These are phyloP conservation scores for Ptilonorhynchus violaceus DNA, from an alignment of 2,113 vertebrate species.

Conservation along the genomic window DNA sequence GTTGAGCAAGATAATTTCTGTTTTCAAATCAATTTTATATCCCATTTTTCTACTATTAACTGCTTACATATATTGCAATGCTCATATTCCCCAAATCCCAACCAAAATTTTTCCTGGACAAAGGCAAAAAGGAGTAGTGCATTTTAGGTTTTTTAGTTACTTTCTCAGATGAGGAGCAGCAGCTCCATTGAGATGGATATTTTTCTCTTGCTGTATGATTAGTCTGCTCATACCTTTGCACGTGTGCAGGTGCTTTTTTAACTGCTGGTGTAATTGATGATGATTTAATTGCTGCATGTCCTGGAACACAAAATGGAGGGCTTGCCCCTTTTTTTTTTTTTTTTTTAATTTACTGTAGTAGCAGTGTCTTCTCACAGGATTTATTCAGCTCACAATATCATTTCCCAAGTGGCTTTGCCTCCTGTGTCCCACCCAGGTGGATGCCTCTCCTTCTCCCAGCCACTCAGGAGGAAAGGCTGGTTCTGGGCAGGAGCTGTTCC, in stretches of 20 bases:
- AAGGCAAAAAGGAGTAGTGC: background rate
- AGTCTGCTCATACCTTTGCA: background rate
- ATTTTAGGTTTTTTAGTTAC: background rate
- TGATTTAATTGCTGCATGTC: background rate
- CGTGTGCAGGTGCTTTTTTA: fast-evolving
- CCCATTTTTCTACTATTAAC: background rate
- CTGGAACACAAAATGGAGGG: background rate
- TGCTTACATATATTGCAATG: background rate
- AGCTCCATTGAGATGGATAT: background rate
- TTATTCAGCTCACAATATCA: background rate
- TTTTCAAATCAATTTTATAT: background rate
- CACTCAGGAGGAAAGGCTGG: fast-evolving
- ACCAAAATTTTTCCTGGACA: background rate
- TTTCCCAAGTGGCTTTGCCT: background rate
- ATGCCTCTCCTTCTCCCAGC: background rate
- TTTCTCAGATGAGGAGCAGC: background rate
- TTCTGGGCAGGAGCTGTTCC: background rate
- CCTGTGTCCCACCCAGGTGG: background rate
- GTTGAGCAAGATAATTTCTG: background rate
- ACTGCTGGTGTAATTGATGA: background rate
- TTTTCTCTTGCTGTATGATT: background rate
- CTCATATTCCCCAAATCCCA: background rate
- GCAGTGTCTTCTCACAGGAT: background rate
- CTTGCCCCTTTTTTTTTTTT: background rate
- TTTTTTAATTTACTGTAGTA: background rate